A percentile compares a stretch with the other conserved stretches of the same genome.
Evolutionary conservation across 2,888 invertebrate species (phyloP).

Genomic region (Liposcelis brunnea): DNA sequence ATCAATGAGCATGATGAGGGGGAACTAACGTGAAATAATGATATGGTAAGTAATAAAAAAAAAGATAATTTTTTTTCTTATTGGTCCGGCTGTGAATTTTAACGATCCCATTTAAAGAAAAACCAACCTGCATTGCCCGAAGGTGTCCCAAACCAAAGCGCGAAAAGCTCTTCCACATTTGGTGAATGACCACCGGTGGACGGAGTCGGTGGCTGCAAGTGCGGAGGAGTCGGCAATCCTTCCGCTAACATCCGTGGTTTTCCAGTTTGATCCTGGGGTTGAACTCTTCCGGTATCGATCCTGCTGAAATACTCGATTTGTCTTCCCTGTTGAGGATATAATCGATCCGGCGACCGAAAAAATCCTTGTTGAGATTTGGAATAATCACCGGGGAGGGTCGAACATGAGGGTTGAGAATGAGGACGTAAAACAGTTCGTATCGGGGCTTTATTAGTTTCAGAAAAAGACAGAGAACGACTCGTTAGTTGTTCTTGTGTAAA

Average conservation of each 20-base stretch:
- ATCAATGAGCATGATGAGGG: no score
- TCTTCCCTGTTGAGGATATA: background rate
- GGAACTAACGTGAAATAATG: no score
- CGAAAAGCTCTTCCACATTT: slow-evolving; percentile 58
- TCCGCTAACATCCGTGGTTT: background rate
- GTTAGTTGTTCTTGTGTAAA: slow-evolving; percentile 17
- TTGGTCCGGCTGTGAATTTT: no score
- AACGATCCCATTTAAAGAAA: no score
- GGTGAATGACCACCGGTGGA: slow-evolving; percentile 22
- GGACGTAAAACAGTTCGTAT: slow-evolving; percentile 18
- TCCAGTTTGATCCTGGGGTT: background rate
- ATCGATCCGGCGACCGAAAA: no score
- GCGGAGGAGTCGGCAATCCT: background rate
- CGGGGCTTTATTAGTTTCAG: slow-evolving; percentile 8
- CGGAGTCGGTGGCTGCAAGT: background rate
- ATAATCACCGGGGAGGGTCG: background rate
- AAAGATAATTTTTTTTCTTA: no score
- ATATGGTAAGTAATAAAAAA: no score
- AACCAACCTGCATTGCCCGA: slow-evolving; percentile 36
- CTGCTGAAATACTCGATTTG: slow-evolving; percentile 5
- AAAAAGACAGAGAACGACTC: slow-evolving; percentile 14
- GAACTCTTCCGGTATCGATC: no score
- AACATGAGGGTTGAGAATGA: slow-evolving; percentile 12
- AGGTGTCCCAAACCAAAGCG: slow-evolving; percentile 52
- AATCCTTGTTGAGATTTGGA: no score